Evolutionary conservation across 1,140 invertebrate genomes (phyloP).

Genomic region (Anastrepha ludens): DNA sequence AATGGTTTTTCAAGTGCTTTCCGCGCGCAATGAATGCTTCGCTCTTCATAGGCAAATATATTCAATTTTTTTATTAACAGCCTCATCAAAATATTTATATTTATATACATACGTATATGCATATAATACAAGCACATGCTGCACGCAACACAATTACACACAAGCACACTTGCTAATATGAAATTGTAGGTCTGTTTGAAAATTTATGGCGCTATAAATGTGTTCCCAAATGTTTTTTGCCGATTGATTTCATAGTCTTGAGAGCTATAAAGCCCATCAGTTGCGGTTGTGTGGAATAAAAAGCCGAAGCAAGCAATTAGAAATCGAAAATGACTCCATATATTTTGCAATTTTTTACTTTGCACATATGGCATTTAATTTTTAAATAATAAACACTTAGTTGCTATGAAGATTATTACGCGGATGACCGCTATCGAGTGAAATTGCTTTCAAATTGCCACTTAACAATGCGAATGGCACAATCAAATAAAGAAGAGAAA

Average conservation of each 20-base stretch:
- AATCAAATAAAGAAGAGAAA: neutral
- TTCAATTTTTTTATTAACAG: no score
- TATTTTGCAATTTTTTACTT: neutral
- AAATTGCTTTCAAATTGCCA: constrained; percentile 33
- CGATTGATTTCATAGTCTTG: constrained; percentile 11
- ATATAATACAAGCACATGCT: no score
- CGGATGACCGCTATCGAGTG: neutral
- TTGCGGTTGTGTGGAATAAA: neutral
- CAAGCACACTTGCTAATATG: no score
- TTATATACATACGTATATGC: no score
- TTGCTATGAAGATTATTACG: neutral
- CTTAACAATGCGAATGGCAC: constrained; percentile 4
- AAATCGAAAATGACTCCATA: neutral
- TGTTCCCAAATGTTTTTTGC: neutral
- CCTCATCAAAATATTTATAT: no score
- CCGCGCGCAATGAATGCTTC: no score
- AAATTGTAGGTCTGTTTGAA: neutral
- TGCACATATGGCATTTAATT: neutral
- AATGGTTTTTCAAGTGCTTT: no score
- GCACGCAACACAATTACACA: no score
- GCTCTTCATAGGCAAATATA: no score
- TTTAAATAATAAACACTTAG: constrained; percentile 7
- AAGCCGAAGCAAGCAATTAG: neutral
- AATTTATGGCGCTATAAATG: constrained; percentile 16
- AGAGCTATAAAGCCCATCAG: neutral